Evolutionary conservation across 1,140 invertebrate species (phyloP), one percentile per base, ranked within the genome.

Genomic region (Drosophila serrata): DNA sequence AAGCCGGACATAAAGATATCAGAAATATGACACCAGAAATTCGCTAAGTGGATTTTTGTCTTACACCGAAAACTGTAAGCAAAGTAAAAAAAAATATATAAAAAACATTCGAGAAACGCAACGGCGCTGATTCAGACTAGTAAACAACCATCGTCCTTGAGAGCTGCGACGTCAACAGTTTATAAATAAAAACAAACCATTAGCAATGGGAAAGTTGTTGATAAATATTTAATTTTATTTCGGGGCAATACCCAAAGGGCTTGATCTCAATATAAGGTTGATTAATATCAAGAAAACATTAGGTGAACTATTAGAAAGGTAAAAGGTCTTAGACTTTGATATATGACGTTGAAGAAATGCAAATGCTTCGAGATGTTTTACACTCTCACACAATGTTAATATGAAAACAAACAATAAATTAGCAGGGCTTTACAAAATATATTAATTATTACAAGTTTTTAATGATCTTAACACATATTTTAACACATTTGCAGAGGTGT

Each of bases 151-250:
- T 65, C 61, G 74, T 65, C 60, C 70, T 72, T 72, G 68, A 39
- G 64, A 24, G 68, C 46, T 15, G 19, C 22, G 35, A 33, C 29
- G 60, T 68, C 64, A 35, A 67, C 65, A 53, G 62, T 69, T 69
- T 69, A 69, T 67, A 69, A 69, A 69, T 69, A 69, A 75, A 74
- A 74, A 49, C 51, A 75, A 49, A 40, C 69, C 59, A 63, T 75
- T 57, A 55, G 55, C 60, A 49, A 65, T 49, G 61, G 43, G 74
- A 75, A 75, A 76, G 72, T 63, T 74, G 68, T 73, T 74, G 70
- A 62, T 73, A 74, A 74, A 73, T 62, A 73, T 74, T 73, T 29
- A 7, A 53, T 19, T 61, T 53, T 55, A 37, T 17, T 46, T 73
- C 35, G 40, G 48, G 70, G 35, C 48, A 31, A 55, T 40, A 61